Evolutionary conservation across 1,140 invertebrate species (phyloP).

Genomic region (Drosophila truncata): DNA sequence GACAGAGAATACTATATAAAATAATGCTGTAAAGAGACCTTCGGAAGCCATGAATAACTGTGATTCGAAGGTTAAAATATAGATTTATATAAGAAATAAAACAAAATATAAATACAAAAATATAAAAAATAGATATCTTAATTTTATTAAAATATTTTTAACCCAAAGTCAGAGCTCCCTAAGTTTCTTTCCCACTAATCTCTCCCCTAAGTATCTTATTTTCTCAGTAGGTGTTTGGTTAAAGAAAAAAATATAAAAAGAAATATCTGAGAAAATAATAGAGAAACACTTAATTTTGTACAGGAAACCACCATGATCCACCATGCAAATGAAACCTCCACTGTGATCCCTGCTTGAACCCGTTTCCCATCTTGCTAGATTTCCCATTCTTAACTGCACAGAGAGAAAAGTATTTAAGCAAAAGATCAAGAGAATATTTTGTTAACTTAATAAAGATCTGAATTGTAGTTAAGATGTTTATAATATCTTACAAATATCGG

Average conservation of each 20-base stretch:
- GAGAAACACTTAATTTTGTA: constrained; percentile 12
- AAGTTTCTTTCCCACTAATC: neutral
- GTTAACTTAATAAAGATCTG: neutral
- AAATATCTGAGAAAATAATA: neutral
- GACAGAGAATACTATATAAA: constrained; percentile 21
- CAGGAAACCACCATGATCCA: constrained; percentile 16
- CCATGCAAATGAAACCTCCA: neutral
- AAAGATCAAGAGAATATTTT: neutral
- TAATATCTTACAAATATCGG: too few species aligned
- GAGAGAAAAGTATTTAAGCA: neutral
- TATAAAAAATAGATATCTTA: neutral
- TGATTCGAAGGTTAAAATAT: neutral
- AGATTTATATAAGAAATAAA: neutral
- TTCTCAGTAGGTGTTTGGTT: neutral
- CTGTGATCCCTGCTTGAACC: constrained; percentile 11
- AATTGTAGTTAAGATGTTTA: neutral
- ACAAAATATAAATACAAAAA: neutral
- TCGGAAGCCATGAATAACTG: constrained; percentile 29
- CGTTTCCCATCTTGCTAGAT: constrained; percentile 7
- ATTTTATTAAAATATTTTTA: neutral
- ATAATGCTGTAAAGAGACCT: constrained; percentile 8
- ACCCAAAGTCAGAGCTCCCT: neutral
- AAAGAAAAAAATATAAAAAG: constrained; percentile 1
- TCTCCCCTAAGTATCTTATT: neutral
- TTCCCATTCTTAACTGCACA: neutral